Evolutionary conservation across 2,888 invertebrate species (phyloP).

Genomic region (Vanessa cardui): DNA sequence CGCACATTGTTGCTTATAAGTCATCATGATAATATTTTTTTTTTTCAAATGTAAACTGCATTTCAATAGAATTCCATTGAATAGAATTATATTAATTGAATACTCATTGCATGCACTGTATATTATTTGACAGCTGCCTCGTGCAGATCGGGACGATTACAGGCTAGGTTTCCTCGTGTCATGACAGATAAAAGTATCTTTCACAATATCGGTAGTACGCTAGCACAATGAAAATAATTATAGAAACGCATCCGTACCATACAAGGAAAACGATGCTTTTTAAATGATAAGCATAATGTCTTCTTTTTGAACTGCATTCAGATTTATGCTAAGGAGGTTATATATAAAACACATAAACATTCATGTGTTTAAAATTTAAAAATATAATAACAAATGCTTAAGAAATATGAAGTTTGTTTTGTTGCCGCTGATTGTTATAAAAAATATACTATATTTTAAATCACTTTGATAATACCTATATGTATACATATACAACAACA

Average conservation of each 20-base stretch:
- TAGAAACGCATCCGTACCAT: conserved; percentile 17
- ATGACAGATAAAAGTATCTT: neutral
- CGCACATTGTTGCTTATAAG: too few relatives aligned
- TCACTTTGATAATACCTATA: too few relatives aligned
- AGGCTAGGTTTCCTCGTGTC: neutral
- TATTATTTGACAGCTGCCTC: conserved; percentile 1
- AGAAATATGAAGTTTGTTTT: too few relatives aligned
- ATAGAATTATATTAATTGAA: conserved; percentile 15
- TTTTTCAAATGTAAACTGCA: conserved; percentile 16
- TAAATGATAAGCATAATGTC: conserved; percentile 14
- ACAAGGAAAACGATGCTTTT: conserved; percentile 14
- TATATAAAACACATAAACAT: too few relatives aligned
- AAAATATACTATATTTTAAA: too few relatives aligned
- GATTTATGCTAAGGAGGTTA: too few relatives aligned
- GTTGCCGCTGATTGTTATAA: too few relatives aligned
- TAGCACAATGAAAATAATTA: conserved; percentile 25
- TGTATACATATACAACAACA: too few relatives aligned
- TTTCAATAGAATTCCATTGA: neutral
- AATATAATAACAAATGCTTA: too few relatives aligned
- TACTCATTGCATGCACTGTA: neutral
- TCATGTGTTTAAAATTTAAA: too few relatives aligned
- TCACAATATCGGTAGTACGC: neutral
- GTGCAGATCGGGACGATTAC: neutral
- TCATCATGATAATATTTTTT: conserved; percentile 14
- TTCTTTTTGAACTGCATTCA: neutral